Conservation (phyloP, 2,113 vertebrate species). For the Corythornis madagascariensis region DNA sequence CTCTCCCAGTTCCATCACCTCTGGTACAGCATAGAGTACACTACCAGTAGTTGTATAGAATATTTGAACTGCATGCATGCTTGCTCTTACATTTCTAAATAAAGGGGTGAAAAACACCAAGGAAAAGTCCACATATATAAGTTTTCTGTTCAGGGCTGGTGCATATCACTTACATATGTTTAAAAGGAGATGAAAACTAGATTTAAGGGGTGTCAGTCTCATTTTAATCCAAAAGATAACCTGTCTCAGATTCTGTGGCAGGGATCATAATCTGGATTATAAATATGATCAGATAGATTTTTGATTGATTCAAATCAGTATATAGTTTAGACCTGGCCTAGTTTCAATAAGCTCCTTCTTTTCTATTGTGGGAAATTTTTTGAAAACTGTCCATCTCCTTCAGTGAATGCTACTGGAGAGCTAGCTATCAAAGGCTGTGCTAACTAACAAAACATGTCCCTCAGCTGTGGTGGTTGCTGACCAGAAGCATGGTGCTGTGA, state of each 20-base stretch:
- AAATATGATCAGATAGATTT: not conserved
- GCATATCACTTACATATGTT: not conserved
- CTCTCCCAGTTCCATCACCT: constrained; percentile 36
- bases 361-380: not conserved
- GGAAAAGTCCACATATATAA: not conserved
- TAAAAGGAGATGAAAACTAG: not conserved
- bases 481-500: constrained; percentile 39
- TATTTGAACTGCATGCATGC: not conserved
- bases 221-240: not conserved
- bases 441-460: constrained; percentile 30
- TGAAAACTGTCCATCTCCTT: not conserved
- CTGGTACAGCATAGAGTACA: not conserved
- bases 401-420: not conserved
- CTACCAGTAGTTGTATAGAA: not conserved
- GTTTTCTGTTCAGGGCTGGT: not conserved
- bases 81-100: constrained; percentile 13
- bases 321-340: not conserved
- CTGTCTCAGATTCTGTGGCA: not conserved
- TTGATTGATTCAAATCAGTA: not conserved
- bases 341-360: not conserved
- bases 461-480: constrained; percentile 18
- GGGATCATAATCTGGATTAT: not conserved
- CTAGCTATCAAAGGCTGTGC: constrained; percentile 5
- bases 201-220: not conserved
- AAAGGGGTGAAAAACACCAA: not conserved